These are phyloP conservation scores for Mallotus villosus DNA, from an alignment of 2,797 vertebrate genomes.

Conservation along the genomic window DNA sequence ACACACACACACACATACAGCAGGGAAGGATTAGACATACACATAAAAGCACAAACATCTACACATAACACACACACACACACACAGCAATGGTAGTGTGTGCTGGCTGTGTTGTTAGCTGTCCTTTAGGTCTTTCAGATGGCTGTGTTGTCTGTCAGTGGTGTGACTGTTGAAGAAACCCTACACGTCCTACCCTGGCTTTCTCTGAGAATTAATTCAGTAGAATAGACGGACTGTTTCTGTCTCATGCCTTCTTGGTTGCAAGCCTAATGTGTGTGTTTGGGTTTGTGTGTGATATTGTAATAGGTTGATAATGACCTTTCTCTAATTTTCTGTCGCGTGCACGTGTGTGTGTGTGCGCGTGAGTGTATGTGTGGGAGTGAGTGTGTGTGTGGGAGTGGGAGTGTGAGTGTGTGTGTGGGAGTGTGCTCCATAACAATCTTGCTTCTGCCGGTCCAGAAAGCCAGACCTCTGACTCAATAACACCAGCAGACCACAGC, in stretches of 20 bases:
- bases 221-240: no score
- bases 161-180: no score
- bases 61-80: conserved; percentile 15
- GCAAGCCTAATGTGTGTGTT: no score
- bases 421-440: conserved; percentile 8
- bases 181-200: no score
- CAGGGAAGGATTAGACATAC: conserved; percentile 61
- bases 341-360: neutral
- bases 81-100: conserved; percentile 15
- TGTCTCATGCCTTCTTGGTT: no score
- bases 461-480: conserved; percentile 49
- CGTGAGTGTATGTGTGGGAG: neutral
- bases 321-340: neutral
- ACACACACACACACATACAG: conserved; percentile 27
- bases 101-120: neutral
- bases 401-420: no score
- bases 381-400: neutral
- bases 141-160: neutral
- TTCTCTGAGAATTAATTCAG: no score
- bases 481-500: conserved; percentile 28
- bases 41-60: conserved; percentile 44
- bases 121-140: neutral
- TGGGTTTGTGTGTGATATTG: no score
- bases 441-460: conserved; percentile 24
- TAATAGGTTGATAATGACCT: neutral